Percentiles rank a stretch among this genome's conserved stretches.
These are phyloP conservation scores for Hydrotaea cyrtoneurina DNA, from an alignment of 2,888 invertebrate genomes.

Conservation along the genomic window DNA sequence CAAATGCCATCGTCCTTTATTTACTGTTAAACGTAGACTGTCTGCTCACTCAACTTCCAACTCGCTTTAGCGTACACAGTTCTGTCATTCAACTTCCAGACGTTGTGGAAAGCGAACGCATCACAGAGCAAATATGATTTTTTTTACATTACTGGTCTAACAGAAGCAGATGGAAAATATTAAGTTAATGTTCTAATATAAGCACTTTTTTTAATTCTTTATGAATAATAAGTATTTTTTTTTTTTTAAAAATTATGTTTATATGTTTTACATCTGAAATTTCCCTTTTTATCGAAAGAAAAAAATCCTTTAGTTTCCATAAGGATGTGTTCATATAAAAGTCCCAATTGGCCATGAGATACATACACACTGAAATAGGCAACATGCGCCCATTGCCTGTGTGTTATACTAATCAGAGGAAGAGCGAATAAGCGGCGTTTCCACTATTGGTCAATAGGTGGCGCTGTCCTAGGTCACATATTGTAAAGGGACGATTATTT, in stretches of 20 bases:
- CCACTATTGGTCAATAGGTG: not conserved
- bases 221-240: not conserved
- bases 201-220: too few species aligned
- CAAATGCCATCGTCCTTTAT: too few species aligned
- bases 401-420: not conserved
- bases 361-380: not conserved
- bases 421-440: not conserved
- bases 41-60: not conserved
- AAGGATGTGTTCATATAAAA: not conserved
- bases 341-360: constrained; percentile 2
- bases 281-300: not conserved
- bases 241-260: not conserved
- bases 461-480: not conserved
- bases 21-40: not conserved
- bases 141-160: too few species aligned
- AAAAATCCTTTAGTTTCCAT: constrained; percentile 1
- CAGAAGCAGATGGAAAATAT: too few species aligned
- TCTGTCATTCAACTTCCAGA: not conserved
- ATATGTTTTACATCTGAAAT: not conserved
- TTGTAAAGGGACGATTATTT: not conserved
- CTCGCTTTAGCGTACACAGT: not conserved
- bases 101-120: not conserved
- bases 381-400: not conserved
- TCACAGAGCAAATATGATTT: not conserved
- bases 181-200: too few species aligned